Evolutionary conservation across 2,888 invertebrate genomes (phyloP).

Genomic region (Notodonta ziczac): DNA sequence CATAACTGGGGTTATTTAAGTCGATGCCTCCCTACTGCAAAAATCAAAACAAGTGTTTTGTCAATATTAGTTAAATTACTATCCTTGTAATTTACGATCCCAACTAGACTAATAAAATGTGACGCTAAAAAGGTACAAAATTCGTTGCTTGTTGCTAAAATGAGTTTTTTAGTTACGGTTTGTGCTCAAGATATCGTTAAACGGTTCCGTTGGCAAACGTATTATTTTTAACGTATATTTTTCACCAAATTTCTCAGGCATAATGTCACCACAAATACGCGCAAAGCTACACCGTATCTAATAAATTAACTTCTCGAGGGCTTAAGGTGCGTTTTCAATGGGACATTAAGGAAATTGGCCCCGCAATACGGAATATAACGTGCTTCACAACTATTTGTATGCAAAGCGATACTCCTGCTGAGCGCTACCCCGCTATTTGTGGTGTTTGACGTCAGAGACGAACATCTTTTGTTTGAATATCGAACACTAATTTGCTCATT

Average conservation of each 20-base stretch:
- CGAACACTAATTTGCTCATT: no score
- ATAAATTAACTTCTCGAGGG: slow-evolving; percentile 17
- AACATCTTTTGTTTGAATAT: background rate
- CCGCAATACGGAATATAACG: slow-evolving; percentile 21
- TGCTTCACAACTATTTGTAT: slow-evolving; percentile 29
- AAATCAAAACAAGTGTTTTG: no score
- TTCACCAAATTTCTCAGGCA: background rate
- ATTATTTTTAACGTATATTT: no score
- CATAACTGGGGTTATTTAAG: no score
- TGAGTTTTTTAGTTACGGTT: no score
- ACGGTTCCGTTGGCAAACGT: background rate
- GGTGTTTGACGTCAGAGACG: background rate
- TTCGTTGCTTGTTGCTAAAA: no score
- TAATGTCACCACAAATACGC: slow-evolving; percentile 4
- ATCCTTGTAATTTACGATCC: no score
- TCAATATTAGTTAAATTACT: no score
- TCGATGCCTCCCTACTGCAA: no score
- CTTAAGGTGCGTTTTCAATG: slow-evolving; percentile 27
- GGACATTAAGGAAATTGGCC: slow-evolving; percentile 40
- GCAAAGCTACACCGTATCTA: slow-evolving; percentile 13
- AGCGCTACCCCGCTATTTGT: background rate
- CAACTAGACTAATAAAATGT: no score
- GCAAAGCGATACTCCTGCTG: slow-evolving; percentile 12
- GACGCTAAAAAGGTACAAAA: no score
- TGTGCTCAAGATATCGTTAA: no score